Base-by-base conservation (phyloP, 2,113 vertebrate species). In the Notechis scutatus region DNA sequence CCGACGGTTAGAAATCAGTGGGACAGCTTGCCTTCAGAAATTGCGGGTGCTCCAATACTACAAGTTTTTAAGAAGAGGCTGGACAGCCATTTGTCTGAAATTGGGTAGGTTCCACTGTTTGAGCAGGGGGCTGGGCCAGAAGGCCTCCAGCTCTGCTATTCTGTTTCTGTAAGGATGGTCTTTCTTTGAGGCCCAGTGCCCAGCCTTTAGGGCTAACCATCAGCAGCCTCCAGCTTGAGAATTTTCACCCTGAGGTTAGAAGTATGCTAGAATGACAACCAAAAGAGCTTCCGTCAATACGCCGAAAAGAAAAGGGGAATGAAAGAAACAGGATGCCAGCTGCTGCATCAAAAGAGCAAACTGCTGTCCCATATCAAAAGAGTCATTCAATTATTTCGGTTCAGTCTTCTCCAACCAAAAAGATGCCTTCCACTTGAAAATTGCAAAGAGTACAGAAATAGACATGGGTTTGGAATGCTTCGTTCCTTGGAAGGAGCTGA, bases 261-360 rank as follows among this genome's bases (percentile, higher is more conserved):
- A 2, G 15, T 1, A 3, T 1, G 69, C n/a, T 20, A 1, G 3
- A 39, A 21, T 3, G 8, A 18, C n/a, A 7, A 39, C 15, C 5
- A 7, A 8, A 74, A 20, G 69, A 20, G 69, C 69, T 74, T 39
- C 69, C 39, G 3, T 74, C 69, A 20, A 74, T 7, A 39, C 5
- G 2, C 69, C 21, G 34, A 1, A 20, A 21, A 81, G 39, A 39
- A 81, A 21, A 42, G 34, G 18, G 74, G 3, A 20, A 3, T 8
- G 34, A 81, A 39, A 20, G n/a, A 0, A 81, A 20, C n/a, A 20
- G 69, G 69, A 8, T 9, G 3, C 2, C 74, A 81, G 74, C n/a
- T 74, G 69, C n/a, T 34, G n/a, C 15, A 3, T 39, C n/a, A 74
- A 74, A 74, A 39, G n/a, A 74, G n/a, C n/a, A 20, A 74, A 74